These are phyloP conservation scores for Lamprotornis superbus DNA, from an alignment of 2,113 vertebrate genomes.

Conservation along the genomic window DNA sequence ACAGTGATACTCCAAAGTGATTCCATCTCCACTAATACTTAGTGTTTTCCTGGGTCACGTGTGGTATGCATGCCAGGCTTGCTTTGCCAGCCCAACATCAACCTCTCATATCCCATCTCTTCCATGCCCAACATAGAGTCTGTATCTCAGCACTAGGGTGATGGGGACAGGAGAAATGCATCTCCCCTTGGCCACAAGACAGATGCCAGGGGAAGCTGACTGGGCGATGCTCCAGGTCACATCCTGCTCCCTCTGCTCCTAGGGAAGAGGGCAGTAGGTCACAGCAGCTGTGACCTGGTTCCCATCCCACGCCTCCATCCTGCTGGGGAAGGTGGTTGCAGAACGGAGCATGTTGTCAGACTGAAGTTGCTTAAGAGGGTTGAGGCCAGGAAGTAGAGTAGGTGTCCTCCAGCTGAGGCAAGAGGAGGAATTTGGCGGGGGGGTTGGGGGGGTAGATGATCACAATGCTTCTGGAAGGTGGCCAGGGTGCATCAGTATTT, in stretches of 20 bases:
- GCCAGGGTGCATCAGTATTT: background rate
- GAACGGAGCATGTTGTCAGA: background rate
- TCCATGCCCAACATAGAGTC: background rate
- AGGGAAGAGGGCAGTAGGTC: constrained; percentile 14
- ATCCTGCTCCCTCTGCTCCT: background rate
- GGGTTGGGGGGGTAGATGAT: background rate
- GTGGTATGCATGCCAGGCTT: background rate
- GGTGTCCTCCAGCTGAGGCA: background rate
- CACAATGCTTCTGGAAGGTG: background rate
- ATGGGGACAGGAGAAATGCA: background rate
- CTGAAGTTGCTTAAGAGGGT: background rate
- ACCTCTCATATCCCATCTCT: background rate
- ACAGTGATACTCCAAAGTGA: fast-evolving
- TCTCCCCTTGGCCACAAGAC: background rate
- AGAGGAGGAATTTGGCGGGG: background rate
- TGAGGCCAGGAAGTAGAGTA: background rate
- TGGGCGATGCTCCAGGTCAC: background rate
- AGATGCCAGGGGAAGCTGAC: background rate
- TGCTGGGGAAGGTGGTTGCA: background rate
- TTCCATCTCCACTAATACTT: background rate
- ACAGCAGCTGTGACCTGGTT: constrained; percentile 3
- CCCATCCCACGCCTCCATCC: background rate
- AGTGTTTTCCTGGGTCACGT: fast-evolving
- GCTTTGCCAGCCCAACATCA: background rate
- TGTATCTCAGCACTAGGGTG: background rate